A percentile compares a stretch with the other conserved stretches of the same genome.
Conservation (phyloP, 2,888 invertebrate species). For the Nysson spinosus region DNA sequence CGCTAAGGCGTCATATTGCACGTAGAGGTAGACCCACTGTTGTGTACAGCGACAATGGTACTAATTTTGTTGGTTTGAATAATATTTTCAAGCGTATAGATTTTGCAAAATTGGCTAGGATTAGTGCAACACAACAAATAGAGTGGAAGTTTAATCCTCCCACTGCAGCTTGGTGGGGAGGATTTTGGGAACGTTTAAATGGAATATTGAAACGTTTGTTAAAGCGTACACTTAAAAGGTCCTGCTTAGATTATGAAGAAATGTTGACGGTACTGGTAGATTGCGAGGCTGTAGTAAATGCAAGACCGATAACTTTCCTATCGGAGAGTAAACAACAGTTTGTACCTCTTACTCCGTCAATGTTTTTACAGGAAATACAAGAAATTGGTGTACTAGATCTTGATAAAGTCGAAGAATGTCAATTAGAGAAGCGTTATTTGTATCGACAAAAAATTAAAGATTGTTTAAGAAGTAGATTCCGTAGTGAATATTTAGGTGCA, state of each 20-base stretch:
- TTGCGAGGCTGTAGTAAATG: slow-evolving; percentile 68
- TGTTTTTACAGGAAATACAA: slow-evolving; percentile 13
- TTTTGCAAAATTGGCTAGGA: neutral
- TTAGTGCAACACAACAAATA: slow-evolving; percentile 14
- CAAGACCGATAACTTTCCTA: slow-evolving; percentile 66
- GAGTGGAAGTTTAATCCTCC: slow-evolving; percentile 40
- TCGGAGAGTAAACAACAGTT: neutral
- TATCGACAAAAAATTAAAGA: slow-evolving; percentile 11
- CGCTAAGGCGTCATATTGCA: slow-evolving; percentile 26
- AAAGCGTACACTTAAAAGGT: slow-evolving; percentile 66
- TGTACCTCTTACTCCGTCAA: slow-evolving; percentile 7
- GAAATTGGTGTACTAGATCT: slow-evolving; percentile 8
- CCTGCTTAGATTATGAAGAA: slow-evolving; percentile 61
- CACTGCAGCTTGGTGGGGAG: slow-evolving; percentile 33
- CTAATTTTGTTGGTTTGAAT: slow-evolving; percentile 28
- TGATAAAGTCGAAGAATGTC: slow-evolving; percentile 2
- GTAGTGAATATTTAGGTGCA: slow-evolving; percentile 14
- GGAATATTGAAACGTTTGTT: slow-evolving; percentile 70
- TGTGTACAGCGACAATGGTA: slow-evolving; percentile 39
- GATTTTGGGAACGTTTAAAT: slow-evolving; percentile 56
- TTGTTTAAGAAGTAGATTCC: slow-evolving; percentile 2
- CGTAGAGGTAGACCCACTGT: slow-evolving; percentile 28
- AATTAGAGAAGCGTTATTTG: neutral
- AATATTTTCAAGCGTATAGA: slow-evolving; percentile 17
- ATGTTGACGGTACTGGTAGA: slow-evolving; percentile 64